Evolutionary conservation across 92 coral and sea anemone genomes (phyloP).

Genomic region (Galaxea fascicularis): DNA sequence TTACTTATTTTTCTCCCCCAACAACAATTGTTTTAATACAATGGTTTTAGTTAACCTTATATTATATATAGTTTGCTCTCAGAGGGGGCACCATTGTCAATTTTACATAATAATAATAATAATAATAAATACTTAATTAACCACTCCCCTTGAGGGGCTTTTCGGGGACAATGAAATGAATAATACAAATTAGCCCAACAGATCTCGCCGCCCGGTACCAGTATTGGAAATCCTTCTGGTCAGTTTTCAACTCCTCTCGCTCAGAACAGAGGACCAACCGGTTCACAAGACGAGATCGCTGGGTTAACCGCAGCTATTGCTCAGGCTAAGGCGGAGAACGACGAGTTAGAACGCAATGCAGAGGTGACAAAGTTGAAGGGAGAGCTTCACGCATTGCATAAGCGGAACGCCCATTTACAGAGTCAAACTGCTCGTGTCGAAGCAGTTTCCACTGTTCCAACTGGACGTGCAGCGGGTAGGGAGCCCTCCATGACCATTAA

Average conservation of each 20-base stretch:
- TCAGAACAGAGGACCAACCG: too few relatives aligned
- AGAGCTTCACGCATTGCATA: constrained; percentile 10
- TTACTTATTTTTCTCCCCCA: too few relatives aligned
- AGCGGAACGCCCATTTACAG: too few relatives aligned
- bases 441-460: neutral
- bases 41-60: too few relatives aligned
- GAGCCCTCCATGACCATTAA: constrained; percentile 20
- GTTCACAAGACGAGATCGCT: neutral
- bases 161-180: too few relatives aligned
- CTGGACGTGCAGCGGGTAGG: neutral
- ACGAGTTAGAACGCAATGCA: neutral
- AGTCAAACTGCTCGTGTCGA: constrained; percentile 1
- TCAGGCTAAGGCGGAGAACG: constrained; percentile 21
- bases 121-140: too few relatives aligned
- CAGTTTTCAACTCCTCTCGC: constrained; percentile 22
- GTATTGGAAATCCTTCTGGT: neutral
- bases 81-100: too few relatives aligned
- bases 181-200: too few relatives aligned
- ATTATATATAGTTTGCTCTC: too few relatives aligned
- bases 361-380: constrained; percentile 9
- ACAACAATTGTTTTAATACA: too few relatives aligned
- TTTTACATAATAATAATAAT: too few relatives aligned
- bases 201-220: constrained; percentile 14
- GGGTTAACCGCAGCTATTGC: neutral
- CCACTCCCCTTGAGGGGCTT: too few relatives aligned